These are phyloP conservation scores for Cheilosia soror DNA, from an alignment of 2,888 invertebrate species.

Conservation along the genomic window DNA sequence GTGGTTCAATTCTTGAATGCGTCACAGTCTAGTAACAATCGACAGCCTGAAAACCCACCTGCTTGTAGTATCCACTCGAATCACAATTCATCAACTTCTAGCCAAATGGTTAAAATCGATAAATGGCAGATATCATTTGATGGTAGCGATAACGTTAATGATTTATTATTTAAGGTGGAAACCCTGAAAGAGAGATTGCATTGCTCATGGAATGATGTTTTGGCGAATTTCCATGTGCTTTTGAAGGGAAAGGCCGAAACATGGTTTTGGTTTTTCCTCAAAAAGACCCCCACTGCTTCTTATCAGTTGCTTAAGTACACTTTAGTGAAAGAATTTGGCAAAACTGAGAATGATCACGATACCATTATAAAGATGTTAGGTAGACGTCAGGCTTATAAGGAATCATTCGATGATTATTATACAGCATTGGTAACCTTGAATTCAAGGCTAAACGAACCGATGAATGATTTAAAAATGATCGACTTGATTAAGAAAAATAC, in stretches of 20 bases:
- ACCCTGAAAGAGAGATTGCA: conserved; percentile 1
- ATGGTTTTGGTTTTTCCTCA: conserved; percentile 11
- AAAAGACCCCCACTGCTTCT: conserved; percentile 11
- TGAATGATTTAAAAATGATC: neutral
- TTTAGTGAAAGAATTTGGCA: conserved; percentile 41
- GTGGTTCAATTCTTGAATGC: neutral
- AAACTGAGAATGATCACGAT: conserved; percentile 51
- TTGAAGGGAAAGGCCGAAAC: neutral
- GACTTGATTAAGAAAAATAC: conserved; percentile 1
- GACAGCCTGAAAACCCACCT: neutral
- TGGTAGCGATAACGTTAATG: neutral
- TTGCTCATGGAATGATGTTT: neutral
- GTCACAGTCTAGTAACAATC: neutral
- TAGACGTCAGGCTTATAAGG: conserved; percentile 39
- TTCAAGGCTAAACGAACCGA: neutral
- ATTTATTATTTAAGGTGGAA: conserved; percentile 14
- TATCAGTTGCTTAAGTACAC: conserved; percentile 19
- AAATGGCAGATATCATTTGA: conserved; percentile 11
- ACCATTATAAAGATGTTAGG: conserved; percentile 38
- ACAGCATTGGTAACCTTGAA: conserved; percentile 25
- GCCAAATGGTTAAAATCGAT: neutral
- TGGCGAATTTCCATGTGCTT: conserved; percentile 7
- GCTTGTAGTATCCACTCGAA: neutral
- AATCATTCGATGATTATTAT: conserved; percentile 43
- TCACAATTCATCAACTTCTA: neutral